Evolutionary conservation across 2,113 vertebrate species (phyloP), one percentile per base, ranked within the genome.

Genomic region (Sminthopsis crassicaudata): DNA sequence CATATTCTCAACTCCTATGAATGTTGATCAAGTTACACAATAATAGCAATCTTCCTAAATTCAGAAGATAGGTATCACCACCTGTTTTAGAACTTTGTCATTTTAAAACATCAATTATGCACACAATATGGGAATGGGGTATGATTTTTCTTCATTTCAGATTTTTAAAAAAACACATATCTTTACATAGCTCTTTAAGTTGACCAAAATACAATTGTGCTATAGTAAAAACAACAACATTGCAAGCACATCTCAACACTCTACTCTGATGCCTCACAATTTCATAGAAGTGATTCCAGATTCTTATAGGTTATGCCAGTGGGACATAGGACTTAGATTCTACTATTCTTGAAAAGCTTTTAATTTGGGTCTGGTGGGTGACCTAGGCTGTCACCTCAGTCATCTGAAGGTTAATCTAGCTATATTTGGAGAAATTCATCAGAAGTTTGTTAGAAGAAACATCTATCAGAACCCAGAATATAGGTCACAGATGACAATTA

Each of bases 31-130:
- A 97, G 46, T 90, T 53, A 97, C 76, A 24, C 57, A 54, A 91
- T 46, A 92, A 53, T 51, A 97, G 52, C 53, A 92, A 96, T 91
- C 94, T 9, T 10, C 24, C 50, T 93, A 93, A 54, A 92, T 97
- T 97, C 94, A 94, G 12, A 97, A 96, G 95, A 50, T 97, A 96
- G 51, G 27, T 90, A 57, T 42, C 92, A 90, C 76, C 67, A 96
- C 93, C 0, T 5, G 1, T 95, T 97, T 53, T 27, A 90, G 91
- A 91, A 92, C 30, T 48, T 94, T 97, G 93, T 91, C 84, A 94
- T 89, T 97, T 95, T 42, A 95, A 96, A 96, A 90, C 92, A 92
- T 92, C 96, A 95, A 96, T 97, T 95, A 50, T 67, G 94, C 88
- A 96, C 50, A 91, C 76, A 94, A 53, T 48, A 90, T 84, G 67